Conservation (phyloP, 2,113 vertebrate species). For the Gambusia affinis region DNA sequence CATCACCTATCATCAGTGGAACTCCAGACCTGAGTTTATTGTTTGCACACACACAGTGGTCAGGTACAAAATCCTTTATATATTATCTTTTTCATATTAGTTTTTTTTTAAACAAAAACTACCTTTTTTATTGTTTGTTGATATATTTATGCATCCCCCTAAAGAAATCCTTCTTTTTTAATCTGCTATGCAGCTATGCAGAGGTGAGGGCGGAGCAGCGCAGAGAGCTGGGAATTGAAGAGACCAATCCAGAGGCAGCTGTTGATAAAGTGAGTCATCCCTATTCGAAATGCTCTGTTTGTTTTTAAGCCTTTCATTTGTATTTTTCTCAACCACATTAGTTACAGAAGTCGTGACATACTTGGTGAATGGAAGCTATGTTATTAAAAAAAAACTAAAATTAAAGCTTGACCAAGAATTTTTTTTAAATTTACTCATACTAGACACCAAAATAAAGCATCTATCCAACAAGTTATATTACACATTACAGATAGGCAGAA, state of each 20-base stretch:
- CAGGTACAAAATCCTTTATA: constrained; percentile 80
- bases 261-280: constrained; percentile 87
- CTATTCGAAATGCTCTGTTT: background rate
- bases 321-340: background rate
- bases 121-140: background rate
- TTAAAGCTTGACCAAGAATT: too few species aligned
- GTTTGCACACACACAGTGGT: constrained; percentile 98
- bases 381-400: background rate
- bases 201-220: constrained; percentile 95
- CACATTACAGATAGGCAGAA: too few species aligned
- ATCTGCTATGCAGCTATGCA: constrained; percentile 86
- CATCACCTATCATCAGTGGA: constrained; percentile 99
- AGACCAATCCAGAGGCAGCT: constrained; percentile 87
- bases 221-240: constrained; percentile 93
- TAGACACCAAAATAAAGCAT: background rate
- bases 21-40: constrained; percentile 98
- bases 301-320: background rate
- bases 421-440: background rate
- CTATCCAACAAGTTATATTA: background rate
- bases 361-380: background rate
- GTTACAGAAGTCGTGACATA: background rate
- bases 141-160: background rate
- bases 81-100: background rate
- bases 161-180: background rate
- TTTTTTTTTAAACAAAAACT: background rate